Evolutionary conservation across 92 coral and sea anemone genomes (phyloP).

Genomic region (Phenganax stokvisi): DNA sequence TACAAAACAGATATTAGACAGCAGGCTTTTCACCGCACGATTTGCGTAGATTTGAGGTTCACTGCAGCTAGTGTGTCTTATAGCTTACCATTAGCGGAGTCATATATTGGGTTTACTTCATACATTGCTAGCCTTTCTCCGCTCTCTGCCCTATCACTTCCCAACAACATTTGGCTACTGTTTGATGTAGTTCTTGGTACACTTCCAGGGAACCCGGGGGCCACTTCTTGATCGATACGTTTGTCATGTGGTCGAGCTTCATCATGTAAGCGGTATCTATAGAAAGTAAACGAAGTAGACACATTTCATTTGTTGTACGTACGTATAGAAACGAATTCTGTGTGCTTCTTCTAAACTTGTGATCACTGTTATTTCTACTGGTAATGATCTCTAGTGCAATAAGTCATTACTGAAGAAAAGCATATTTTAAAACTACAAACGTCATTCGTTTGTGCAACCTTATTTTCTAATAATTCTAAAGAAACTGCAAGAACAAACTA

Average conservation of each 20-base stretch:
- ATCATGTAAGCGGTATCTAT: conserved; percentile 25
- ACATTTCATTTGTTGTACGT: too few species aligned
- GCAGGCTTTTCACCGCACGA: too few species aligned
- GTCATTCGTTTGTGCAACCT: too few species aligned
- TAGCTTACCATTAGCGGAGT: conserved; percentile 19
- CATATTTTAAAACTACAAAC: too few species aligned
- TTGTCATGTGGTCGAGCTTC: conserved; percentile 17
- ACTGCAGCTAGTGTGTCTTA: background rate
- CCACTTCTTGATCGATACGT: conserved; percentile 36
- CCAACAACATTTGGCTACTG: conserved; percentile 23
- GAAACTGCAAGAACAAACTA: too few species aligned
- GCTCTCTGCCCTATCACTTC: background rate
- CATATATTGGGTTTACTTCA: conserved; percentile 39
- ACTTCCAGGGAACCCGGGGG: conserved; percentile 31
- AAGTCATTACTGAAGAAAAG: too few species aligned
- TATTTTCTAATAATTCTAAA: too few species aligned
- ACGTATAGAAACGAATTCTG: too few species aligned
- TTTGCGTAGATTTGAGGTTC: background rate
- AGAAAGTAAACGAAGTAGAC: background rate
- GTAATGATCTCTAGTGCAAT: too few species aligned
- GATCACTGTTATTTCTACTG: too few species aligned
- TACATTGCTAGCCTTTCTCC: conserved; percentile 29
- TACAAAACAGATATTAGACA: background rate
- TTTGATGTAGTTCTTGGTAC: conserved; percentile 30
- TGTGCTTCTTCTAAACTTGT: too few species aligned